Conservation (phyloP, 2,113 vertebrate species). For the Ondatra zibethicus region DNA sequence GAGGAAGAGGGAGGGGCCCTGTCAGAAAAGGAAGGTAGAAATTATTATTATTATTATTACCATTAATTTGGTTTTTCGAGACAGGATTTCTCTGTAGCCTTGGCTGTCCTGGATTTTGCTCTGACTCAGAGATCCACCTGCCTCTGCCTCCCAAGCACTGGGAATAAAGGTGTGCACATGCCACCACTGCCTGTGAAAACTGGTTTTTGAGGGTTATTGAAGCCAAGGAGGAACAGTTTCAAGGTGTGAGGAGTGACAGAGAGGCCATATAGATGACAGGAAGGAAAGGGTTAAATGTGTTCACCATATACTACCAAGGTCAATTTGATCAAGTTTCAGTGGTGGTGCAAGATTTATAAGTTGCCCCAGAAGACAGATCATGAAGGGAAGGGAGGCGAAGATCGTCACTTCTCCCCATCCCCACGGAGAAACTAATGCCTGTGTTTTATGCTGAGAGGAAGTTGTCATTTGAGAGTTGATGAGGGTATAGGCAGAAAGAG, state of each 20-base stretch:
- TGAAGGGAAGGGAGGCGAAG: conserved; percentile 15
- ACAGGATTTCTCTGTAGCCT: not conserved
- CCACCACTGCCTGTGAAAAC: not conserved
- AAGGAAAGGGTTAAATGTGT: conserved; percentile 49
- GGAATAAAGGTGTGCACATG: not conserved
- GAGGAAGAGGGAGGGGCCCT: not conserved
- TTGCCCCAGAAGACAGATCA: not conserved
- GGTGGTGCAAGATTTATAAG: not conserved
- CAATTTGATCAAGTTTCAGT: conserved; percentile 11
- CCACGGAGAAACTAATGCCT: not conserved
- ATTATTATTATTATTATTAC: not conserved
- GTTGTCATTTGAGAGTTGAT: not conserved
- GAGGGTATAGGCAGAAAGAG: conserved; percentile 32
- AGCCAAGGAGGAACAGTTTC: conserved; percentile 41
- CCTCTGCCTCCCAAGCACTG: not conserved
- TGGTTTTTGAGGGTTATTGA: conserved; percentile 10
- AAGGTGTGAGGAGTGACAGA: conserved; percentile 21
- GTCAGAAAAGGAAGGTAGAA: not conserved
- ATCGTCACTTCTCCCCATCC: not conserved
- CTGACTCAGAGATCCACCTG: not conserved
- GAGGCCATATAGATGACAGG: conserved; percentile 20
- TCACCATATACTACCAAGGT: not conserved
- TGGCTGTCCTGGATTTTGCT: not conserved
- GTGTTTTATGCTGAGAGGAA: conserved; percentile 24
- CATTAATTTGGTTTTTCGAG: not conserved